Base-by-base conservation (phyloP, 1,140 invertebrate species). In the Philotrypesis tridentata region DNA sequence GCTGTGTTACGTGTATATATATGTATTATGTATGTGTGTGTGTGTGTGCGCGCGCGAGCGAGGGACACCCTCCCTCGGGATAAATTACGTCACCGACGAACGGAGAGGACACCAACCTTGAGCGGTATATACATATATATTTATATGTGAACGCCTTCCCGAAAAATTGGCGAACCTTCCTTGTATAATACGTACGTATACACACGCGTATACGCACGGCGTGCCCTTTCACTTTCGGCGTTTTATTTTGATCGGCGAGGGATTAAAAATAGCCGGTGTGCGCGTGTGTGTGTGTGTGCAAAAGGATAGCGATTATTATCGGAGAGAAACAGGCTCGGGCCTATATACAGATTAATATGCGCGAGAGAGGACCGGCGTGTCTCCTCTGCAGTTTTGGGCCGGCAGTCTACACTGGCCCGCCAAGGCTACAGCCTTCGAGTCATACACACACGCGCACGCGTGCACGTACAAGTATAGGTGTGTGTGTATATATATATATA, bases 81-180 rank as follows among this genome's bases (percentile, higher is more conserved):
- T 89, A 6, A 17, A 89, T 88, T 91, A 87, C 90, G 90, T 87
- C 89, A 92, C 87, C 89, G n/a, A 87, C 43, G 88, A 88, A 85
- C 90, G 88, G 85, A 85, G 37, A 3, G 37, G 12, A 0, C 48
- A 21, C 17, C 84, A 88, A 83, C 83, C 85, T 85, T 85, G 76
- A 85, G 25, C 12, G 17, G 21, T n/a, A 17, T 6, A 14, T n/a
- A 0, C 5, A n/a, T n/a, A n/a, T n/a, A n/a, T n/a, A n/a, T n/a
- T n/a, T n/a, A n/a, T n/a, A n/a, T n/a, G n/a, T n/a, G n/a, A 55
- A n/a, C 48, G 4, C 48, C 14, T 48, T 55, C 48, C 21, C 48
- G 48, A 55, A 55, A 55, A 55, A 7, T 55, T 55, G 17, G 48
- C 48, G 21, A 55, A 55, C 21, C 48, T 55, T 55, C 48, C 14